A percentile compares a stretch with the other conserved stretches of the same genome.
These are phyloP conservation scores for Miichthys miiuy DNA, from an alignment of 2,797 vertebrate species.

Conservation along the genomic window DNA sequence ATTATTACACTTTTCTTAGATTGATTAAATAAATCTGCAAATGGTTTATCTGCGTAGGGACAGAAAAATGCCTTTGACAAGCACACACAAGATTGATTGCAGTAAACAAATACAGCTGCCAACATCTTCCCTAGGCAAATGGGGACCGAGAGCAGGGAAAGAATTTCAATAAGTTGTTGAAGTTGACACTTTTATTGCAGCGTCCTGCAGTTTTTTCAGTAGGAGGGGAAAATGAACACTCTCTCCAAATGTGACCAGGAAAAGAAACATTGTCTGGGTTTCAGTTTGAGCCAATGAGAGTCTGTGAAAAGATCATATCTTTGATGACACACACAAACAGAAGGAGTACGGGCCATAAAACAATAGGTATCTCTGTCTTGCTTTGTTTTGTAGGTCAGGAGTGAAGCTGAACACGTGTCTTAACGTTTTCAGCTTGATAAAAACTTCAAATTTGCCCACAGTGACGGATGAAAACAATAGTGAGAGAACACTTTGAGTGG, in stretches of 20 bases:
- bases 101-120: slow-evolving; percentile 50
- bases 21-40: slow-evolving; percentile 4
- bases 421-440: slow-evolving; percentile 20
- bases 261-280: neutral
- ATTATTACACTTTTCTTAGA: slow-evolving; percentile 17
- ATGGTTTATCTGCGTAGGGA: slow-evolving; percentile 1
- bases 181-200: slow-evolving; percentile 71
- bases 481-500: slow-evolving; percentile 5
- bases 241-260: slow-evolving; percentile 38
- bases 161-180: slow-evolving; percentile 70
- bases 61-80: slow-evolving; percentile 25
- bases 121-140: slow-evolving; percentile 44
- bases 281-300: neutral
- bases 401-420: neutral
- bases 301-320: slow-evolving; percentile 43
- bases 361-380: neutral
- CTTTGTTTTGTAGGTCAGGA: neutral
- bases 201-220: slow-evolving; percentile 45
- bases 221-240: slow-evolving; percentile 13
- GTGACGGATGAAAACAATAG: slow-evolving; percentile 11
- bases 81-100: slow-evolving; percentile 23
- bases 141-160: slow-evolving; percentile 50
- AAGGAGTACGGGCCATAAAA: neutral
- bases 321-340: slow-evolving; percentile 28
- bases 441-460: neutral